Percentiles rank a stretch among this genome's conserved stretches.
Evolutionary conservation across 2,888 invertebrate species (phyloP).

Genomic region (Poecilobothrus nobilitatus): DNA sequence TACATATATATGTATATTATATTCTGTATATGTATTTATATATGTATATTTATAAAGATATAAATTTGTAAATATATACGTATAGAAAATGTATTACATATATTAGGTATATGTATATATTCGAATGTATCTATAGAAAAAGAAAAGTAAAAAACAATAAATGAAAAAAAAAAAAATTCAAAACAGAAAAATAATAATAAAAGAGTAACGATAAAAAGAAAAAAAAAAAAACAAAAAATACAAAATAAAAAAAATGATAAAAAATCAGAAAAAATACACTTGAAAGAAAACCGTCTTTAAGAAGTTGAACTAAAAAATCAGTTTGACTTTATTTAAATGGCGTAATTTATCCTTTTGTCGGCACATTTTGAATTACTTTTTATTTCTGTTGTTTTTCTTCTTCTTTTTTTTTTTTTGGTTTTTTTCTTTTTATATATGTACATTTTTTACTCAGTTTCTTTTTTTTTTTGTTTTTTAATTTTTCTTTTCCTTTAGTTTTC

Average conservation of each 20-base stretch:
- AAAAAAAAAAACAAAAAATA: too few relatives aligned
- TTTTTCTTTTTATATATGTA: too few relatives aligned
- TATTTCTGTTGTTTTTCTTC: background rate
- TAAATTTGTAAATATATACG: too few relatives aligned
- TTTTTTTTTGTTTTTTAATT: background rate
- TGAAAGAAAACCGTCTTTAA: conserved; percentile 6
- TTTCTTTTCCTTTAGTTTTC: background rate
- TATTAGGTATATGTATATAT: too few relatives aligned
- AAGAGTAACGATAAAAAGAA: background rate
- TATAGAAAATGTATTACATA: too few relatives aligned
- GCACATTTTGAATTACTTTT: conserved; percentile 16
- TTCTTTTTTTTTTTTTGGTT: too few relatives aligned
- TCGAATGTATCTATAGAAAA: background rate
- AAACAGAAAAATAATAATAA: background rate
- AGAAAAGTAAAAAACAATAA: background rate
- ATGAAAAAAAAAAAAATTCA: background rate
- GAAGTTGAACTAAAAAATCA: conserved; percentile 19
- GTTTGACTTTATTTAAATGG: conserved; percentile 28
- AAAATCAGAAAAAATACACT: background rate
- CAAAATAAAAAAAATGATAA: background rate
- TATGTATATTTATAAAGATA: too few relatives aligned
- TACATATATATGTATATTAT: too few relatives aligned
- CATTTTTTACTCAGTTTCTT: background rate
- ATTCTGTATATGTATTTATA: too few relatives aligned
- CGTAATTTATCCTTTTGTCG: conserved; percentile 27